These are phyloP conservation scores for Allophyes oxyacanthae DNA, from an alignment of 2,888 invertebrate species.

Conservation along the genomic window DNA sequence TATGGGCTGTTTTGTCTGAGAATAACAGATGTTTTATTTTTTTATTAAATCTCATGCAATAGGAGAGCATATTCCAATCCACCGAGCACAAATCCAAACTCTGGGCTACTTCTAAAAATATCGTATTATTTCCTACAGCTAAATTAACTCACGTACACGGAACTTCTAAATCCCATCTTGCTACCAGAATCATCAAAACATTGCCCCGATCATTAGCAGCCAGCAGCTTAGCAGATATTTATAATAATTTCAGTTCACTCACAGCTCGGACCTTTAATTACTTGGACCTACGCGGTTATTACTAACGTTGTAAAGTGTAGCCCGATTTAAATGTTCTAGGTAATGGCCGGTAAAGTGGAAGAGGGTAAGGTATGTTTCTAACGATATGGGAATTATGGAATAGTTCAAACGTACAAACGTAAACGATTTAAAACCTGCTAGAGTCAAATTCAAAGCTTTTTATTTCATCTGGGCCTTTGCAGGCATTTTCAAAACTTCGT, in stretches of 20 bases:
- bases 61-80: too few species aligned
- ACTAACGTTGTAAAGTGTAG: conserved; percentile 44
- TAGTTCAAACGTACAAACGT: neutral
- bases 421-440: neutral
- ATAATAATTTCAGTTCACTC: conserved; percentile 55
- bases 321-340: conserved; percentile 32
- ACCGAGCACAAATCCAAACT: too few species aligned
- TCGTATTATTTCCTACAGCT: too few species aligned
- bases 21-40: too few species aligned
- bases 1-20: too few species aligned
- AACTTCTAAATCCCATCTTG: conserved; percentile 23
- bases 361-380: conserved; percentile 20
- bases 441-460: too few species aligned
- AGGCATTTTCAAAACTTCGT: too few species aligned
- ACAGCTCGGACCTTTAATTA: conserved; percentile 57
- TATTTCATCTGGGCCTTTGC: too few species aligned
- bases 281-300: conserved; percentile 58
- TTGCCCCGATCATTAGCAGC: conserved; percentile 62
- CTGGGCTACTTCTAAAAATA: too few species aligned
- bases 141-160: neutral
- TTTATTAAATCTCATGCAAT: neutral
- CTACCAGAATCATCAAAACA: conserved; percentile 35
- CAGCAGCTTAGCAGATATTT: conserved; percentile 61
- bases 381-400: conserved; percentile 5
- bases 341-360: conserved; percentile 17